These are phyloP conservation scores for Furnarius figulus DNA, from an alignment of 2,113 vertebrate genomes.

Conservation along the genomic window DNA sequence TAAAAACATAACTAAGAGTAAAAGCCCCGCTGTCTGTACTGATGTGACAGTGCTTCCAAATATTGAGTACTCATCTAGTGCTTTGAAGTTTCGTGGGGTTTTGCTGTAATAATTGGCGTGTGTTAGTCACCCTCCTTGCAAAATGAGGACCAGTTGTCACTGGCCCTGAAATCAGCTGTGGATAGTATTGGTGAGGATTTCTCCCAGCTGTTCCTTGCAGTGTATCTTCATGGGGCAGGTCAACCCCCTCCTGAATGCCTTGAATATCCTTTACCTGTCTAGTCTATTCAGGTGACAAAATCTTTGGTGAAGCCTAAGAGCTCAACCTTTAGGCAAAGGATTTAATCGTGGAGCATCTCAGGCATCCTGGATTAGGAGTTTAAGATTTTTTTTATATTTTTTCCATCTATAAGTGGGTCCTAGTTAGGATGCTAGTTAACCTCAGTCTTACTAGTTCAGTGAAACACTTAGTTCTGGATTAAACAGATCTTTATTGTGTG, in stretches of 20 bases:
- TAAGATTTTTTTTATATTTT: background rate
- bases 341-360: background rate
- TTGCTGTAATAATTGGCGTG: background rate
- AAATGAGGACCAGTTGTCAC: background rate
- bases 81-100: background rate
- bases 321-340: background rate
- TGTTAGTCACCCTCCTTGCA: background rate
- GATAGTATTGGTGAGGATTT: background rate
- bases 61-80: background rate
- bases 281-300: background rate
- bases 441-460: background rate
- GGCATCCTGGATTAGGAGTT: background rate
- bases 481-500: background rate
- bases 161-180: background rate
- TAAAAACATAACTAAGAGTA: background rate
- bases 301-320: background rate
- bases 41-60: background rate
- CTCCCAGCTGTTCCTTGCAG: background rate
- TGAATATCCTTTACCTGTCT: background rate
- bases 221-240: background rate
- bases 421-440: background rate
- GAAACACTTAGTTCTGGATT: background rate
- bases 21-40: background rate
- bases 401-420: background rate
- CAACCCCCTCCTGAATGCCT: background rate